Conservation (phyloP, 2,113 vertebrate species). For the Ictalurus punctatus region DNA sequence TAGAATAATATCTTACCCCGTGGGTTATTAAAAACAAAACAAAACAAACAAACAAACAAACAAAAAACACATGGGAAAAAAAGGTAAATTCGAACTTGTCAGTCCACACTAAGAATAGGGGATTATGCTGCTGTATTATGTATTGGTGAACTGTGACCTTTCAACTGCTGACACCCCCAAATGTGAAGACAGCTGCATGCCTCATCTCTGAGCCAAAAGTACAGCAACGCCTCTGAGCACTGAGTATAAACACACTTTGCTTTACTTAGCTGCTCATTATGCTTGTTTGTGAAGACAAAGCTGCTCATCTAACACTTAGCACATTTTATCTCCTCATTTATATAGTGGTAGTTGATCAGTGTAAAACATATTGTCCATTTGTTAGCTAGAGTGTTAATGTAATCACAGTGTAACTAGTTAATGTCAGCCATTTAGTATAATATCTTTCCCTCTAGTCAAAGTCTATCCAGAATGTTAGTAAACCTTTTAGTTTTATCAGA, state of each 20-base stretch:
- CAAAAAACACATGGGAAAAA: not conserved
- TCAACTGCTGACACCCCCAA: not conserved
- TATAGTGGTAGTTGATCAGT: not conserved
- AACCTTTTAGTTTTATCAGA: not conserved
- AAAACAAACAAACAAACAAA: too few species aligned
- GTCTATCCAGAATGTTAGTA: not conserved
- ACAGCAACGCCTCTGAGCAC: not conserved
- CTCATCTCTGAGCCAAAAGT: not conserved
- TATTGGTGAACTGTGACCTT: not conserved
- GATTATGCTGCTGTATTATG: not conserved
- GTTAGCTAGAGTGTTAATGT: not conserved
- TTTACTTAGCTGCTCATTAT: conserved; percentile 10
- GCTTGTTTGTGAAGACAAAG: not conserved
- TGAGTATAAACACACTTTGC: not conserved
- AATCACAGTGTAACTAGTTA: not conserved
- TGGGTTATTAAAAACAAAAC: too few species aligned
- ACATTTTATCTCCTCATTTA: conserved; percentile 1
- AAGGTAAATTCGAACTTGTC: not conserved
- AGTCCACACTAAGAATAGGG: too few species aligned
- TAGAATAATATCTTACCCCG: not conserved
- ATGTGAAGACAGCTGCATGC: not conserved
- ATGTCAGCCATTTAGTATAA: not conserved
- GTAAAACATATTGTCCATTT: not conserved
- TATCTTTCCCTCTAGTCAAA: not conserved
- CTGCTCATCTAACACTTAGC: not conserved